A percentile compares a stretch with the other conserved stretches of the same genome.
Conservation (phyloP, 2,113 vertebrate genomes). For the Scartelaos histophorus region DNA sequence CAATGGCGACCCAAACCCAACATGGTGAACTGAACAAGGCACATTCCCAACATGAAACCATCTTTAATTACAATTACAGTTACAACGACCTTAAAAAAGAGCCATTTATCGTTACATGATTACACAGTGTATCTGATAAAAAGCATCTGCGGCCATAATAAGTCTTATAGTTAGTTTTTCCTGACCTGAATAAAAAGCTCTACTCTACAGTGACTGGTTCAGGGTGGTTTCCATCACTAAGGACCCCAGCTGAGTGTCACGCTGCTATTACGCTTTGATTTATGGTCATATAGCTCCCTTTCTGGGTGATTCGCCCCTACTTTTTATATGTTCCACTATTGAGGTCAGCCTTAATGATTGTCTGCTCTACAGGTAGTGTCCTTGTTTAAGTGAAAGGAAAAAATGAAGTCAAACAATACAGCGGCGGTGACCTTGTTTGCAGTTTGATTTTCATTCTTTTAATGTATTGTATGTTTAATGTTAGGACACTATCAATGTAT, state of each 20-base stretch:
- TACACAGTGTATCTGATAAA: background rate
- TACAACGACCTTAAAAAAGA: background rate
- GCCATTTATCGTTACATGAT: background rate
- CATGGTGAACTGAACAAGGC: background rate
- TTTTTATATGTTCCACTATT: conserved; percentile 7
- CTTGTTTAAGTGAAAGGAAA: background rate
- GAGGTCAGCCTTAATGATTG: conserved; percentile 6
- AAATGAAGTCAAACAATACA: background rate
- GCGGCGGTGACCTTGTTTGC: background rate
- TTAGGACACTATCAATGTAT: no score
- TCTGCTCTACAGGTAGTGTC: background rate
- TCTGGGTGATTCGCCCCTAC: background rate
- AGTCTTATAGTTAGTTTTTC: background rate
- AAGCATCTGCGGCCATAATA: background rate
- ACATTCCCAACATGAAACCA: background rate
- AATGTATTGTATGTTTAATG: no score
- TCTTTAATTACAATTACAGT: background rate
- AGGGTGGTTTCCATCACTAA: conserved; percentile 1
- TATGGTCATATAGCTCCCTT: background rate
- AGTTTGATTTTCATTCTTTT: no score
- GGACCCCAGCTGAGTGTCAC: conserved; percentile 5
- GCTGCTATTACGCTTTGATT: background rate
- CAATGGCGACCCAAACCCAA: no score
- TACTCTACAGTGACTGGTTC: background rate
- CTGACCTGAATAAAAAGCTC: background rate